These are phyloP conservation scores for Apamea crenata DNA, from an alignment of 2,888 invertebrate species.

Conservation along the genomic window DNA sequence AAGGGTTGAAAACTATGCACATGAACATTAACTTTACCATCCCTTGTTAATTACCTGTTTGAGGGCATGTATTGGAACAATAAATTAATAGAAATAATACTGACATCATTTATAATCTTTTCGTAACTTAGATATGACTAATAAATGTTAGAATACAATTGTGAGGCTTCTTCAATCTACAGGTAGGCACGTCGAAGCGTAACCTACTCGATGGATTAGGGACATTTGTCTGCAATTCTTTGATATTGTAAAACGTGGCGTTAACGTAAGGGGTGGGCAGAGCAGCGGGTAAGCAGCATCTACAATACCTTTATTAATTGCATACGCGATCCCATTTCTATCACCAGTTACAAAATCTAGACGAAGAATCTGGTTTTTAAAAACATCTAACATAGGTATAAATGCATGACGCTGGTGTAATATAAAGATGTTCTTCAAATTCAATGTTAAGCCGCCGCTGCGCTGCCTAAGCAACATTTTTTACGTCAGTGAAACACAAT, in stretches of 20 bases:
- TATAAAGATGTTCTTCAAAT: background rate
- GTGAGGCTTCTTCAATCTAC: constrained; percentile 47
- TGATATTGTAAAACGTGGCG: constrained; percentile 30
- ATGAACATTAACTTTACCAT: background rate
- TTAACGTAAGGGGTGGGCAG: background rate
- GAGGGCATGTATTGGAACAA: background rate
- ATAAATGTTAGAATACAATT: background rate
- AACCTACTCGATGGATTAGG: constrained; percentile 61
- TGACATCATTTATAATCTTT: background rate
- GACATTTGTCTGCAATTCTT: constrained; percentile 40
- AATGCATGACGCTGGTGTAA: background rate
- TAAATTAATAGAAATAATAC: background rate
- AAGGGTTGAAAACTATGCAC: background rate
- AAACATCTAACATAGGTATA: background rate
- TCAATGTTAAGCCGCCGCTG: background rate
- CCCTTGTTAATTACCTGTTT: background rate
- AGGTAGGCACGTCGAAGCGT: constrained; percentile 46
- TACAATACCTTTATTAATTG: background rate
- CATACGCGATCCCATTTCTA: background rate
- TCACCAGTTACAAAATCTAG: background rate
- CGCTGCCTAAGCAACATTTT: background rate
- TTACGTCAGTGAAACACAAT: background rate
- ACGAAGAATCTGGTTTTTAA: background rate
- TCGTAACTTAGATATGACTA: constrained; percentile 7
- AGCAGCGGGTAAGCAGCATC: background rate